Base-by-base conservation (phyloP, 2,888 invertebrate genomes). In the Microchrysa polita region DNA sequence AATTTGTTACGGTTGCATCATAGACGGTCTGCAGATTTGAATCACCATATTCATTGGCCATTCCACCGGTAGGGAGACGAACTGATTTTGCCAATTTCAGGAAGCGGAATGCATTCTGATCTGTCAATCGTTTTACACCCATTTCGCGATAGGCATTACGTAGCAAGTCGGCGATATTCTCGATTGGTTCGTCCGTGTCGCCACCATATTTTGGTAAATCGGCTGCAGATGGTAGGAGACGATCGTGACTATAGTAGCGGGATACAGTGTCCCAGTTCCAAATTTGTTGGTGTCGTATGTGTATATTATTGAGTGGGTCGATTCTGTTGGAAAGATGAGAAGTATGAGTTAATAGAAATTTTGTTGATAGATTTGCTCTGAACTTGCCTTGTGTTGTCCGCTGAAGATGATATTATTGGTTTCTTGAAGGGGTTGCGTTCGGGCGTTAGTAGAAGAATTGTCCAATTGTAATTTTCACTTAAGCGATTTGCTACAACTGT, bases 1-100 rank as follows among this genome's bases (percentile, higher is more conserved):
- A 2, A 12, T 48, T 52, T n/a, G 88, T 88, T 0, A 86, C 90
- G 34, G 86, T 83, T 0, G 87, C 86, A 75, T 85, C 83, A 48
- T 88, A 87, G 73, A 87, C 84, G 7, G 91, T 85, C 76, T 89
- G 88, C 27, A 91, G 82, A 80, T 91, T 91, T 5, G 81, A 80
- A 42, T 89, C 87, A 69, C 90, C 85, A 10, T 93, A 83, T 80
- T 89, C 92, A 81, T 90, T 90, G 44, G 91, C 90, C 0, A 92
- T 84, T 1, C 92, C 92, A 73, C 91, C 86, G 48, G 89, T 85
- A 52, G 91, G 83, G 0, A 92, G 92, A 1, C 90, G 91, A 76
- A 90, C 91, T 0, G 91, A 87, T 65, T 88, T 84, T 7, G 88
- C 88, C 79, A 91, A 90, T 1, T 92, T 93, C 1, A 90, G 89